These are phyloP conservation scores for Ceraclea dissimilis DNA, from an alignment of 2,888 invertebrate genomes.

Conservation along the genomic window DNA sequence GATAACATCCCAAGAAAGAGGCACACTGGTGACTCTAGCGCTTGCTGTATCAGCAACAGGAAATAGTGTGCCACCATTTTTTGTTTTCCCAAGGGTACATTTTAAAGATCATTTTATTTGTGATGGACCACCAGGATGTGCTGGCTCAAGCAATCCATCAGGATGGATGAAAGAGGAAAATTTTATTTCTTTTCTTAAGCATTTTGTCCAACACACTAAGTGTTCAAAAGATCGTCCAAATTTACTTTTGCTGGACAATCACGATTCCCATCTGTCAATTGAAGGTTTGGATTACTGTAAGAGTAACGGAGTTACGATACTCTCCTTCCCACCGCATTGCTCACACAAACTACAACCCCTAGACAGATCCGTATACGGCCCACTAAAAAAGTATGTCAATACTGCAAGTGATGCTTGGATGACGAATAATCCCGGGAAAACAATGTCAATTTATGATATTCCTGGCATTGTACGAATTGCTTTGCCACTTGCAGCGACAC, in stretches of 20 bases:
- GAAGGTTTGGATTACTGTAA: not conserved
- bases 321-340: slow-evolving; percentile 21
- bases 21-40: slow-evolving; percentile 30
- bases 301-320: slow-evolving; percentile 1
- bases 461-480: slow-evolving; percentile 3
- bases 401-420: slow-evolving; percentile 19
- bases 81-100: slow-evolving; percentile 30
- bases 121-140: slow-evolving; percentile 3
- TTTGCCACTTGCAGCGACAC: slow-evolving; percentile 1
- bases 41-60: slow-evolving; percentile 30
- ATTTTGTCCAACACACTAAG: not conserved
- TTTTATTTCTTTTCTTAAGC: not conserved
- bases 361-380: slow-evolving; percentile 21
- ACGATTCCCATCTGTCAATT: slow-evolving; percentile 5
- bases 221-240: not conserved
- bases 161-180: slow-evolving; percentile 5
- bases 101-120: slow-evolving; percentile 5
- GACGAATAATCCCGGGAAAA: slow-evolving; percentile 10
- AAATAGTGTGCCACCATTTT: slow-evolving; percentile 31
- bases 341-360: slow-evolving; percentile 22
- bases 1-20: slow-evolving; percentile 32
- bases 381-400: slow-evolving; percentile 19
- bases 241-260: not conserved
- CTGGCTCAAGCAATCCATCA: slow-evolving; percentile 4
- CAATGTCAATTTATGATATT: slow-evolving; percentile 2